Evolutionary conservation across 2,888 invertebrate genomes (phyloP).

Genomic region (Cryptocephalus moraei): DNA sequence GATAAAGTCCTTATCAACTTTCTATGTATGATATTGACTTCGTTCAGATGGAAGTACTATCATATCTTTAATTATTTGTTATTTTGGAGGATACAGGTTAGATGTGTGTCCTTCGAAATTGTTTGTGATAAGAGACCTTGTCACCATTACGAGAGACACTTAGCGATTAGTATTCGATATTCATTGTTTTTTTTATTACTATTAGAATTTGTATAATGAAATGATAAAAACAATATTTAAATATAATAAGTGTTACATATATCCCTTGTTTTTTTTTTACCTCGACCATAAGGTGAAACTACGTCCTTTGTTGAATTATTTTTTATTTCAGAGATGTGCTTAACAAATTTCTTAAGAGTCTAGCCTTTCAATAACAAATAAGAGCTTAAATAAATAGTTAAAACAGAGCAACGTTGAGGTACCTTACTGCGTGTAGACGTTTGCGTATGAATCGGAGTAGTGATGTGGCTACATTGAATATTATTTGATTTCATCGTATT

Average conservation of each 20-base stretch:
- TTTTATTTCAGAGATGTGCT: no score
- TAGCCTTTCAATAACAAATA: no score
- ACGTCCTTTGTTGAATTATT: no score
- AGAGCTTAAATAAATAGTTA: no score
- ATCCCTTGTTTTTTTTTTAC: background rate
- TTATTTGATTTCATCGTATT: no score
- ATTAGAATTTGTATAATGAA: background rate
- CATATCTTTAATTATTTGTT: slow-evolving; percentile 31
- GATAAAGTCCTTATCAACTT: slow-evolving; percentile 44
- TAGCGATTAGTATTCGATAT: background rate
- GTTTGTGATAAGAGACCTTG: slow-evolving; percentile 40
- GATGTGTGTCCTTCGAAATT: slow-evolving; percentile 14
- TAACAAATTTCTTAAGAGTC: no score
- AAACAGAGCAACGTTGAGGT: no score
- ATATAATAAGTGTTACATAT: background rate
- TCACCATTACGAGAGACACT: slow-evolving; percentile 25
- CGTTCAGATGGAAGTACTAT: slow-evolving; percentile 48
- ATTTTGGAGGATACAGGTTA: slow-evolving; percentile 11
- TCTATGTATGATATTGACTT: slow-evolving; percentile 46
- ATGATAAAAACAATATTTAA: background rate
- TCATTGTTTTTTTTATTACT: background rate
- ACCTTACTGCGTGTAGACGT: no score
- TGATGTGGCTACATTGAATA: no score
- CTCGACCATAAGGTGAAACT: no score
- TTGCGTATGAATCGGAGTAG: no score